Evolutionary conservation across 1,140 invertebrate species (phyloP).

Genomic region (Helicoverpa armigera): DNA sequence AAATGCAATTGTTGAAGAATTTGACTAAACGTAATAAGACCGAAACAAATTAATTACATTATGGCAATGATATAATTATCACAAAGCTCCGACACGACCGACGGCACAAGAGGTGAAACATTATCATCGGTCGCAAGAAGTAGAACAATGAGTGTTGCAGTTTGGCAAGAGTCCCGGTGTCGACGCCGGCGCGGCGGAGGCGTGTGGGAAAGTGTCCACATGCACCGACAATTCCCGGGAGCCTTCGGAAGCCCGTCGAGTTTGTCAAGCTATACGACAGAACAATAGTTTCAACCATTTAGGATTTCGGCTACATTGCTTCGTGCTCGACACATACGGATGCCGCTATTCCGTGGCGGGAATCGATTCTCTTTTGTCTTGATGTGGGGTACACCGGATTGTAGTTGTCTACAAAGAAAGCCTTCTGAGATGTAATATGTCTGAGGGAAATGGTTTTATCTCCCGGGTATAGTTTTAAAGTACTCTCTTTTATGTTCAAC

Average conservation of each 20-base stretch:
- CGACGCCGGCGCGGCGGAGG: slow-evolving; percentile 34
- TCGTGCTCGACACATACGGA: slow-evolving; percentile 39
- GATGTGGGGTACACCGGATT: slow-evolving; percentile 41
- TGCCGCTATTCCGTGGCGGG: slow-evolving; percentile 43
- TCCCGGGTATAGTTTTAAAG: neutral
- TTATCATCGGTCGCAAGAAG: slow-evolving; percentile 32
- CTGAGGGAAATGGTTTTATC: slow-evolving; percentile 12
- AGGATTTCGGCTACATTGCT: slow-evolving; percentile 57
- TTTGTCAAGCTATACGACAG: slow-evolving; percentile 52
- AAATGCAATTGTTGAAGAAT: too few species aligned
- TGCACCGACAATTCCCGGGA: slow-evolving; percentile 52
- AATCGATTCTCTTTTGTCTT: slow-evolving; percentile 55
- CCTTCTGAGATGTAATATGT: slow-evolving; percentile 15
- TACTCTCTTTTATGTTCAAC: too few species aligned
- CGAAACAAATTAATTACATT: too few species aligned
- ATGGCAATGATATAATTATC: too few species aligned
- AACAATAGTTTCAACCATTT: slow-evolving; percentile 58
- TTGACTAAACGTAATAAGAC: too few species aligned
- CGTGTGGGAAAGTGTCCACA: slow-evolving; percentile 57
- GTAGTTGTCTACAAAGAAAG: slow-evolving; percentile 38
- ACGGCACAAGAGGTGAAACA: neutral
- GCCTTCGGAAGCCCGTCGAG: slow-evolving; percentile 44
- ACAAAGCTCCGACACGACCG: neutral
- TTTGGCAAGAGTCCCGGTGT: slow-evolving; percentile 52
- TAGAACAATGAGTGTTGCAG: slow-evolving; percentile 53